Conservation (phyloP, 2,113 vertebrate species). For the Caranx melampygus region DNA sequence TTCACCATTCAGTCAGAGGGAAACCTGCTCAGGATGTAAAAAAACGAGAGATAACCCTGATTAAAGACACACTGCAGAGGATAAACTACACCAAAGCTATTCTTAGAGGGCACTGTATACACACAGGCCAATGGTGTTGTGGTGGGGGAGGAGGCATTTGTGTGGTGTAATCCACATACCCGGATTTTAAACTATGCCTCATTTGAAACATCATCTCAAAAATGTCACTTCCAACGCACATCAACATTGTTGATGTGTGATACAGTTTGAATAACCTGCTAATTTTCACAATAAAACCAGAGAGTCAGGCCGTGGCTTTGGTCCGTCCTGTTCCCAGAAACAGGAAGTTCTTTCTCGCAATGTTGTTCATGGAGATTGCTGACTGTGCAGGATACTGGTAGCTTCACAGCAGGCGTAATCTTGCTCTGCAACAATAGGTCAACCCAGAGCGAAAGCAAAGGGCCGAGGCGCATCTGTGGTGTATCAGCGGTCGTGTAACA, state of each 20-base stretch:
- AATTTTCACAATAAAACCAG: slow-evolving; percentile 18
- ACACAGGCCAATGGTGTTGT: background rate
- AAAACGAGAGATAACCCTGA: slow-evolving; percentile 44
- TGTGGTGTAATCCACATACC: slow-evolving; percentile 26
- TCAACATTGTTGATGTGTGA: background rate
- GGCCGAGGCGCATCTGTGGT: background rate
- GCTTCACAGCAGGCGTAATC: slow-evolving; percentile 12
- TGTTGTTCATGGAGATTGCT: slow-evolving; percentile 64
- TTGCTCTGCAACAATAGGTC: slow-evolving; percentile 15
- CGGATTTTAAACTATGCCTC: background rate
- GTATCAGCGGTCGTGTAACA: background rate
- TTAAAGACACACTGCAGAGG: slow-evolving; percentile 47
- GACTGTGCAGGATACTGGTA: slow-evolving; percentile 63
- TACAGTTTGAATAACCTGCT: slow-evolving; percentile 18
- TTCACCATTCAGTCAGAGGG: slow-evolving; percentile 13
- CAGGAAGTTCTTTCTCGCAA: slow-evolving; percentile 57
- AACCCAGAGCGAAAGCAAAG: slow-evolving; percentile 27
- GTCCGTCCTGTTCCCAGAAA: slow-evolving; percentile 47
- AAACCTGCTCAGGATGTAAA: slow-evolving; percentile 28
- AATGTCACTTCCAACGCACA: background rate
- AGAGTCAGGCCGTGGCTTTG: slow-evolving; percentile 24
- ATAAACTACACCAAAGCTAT: slow-evolving; percentile 10
- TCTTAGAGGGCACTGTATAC: background rate
- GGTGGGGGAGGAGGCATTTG: background rate
- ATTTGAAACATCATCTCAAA: background rate